These are phyloP conservation scores for Eunapius fragilis DNA, from an alignment of 37 sponge, comb jelly and placozoan genomes.

Conservation along the genomic window DNA sequence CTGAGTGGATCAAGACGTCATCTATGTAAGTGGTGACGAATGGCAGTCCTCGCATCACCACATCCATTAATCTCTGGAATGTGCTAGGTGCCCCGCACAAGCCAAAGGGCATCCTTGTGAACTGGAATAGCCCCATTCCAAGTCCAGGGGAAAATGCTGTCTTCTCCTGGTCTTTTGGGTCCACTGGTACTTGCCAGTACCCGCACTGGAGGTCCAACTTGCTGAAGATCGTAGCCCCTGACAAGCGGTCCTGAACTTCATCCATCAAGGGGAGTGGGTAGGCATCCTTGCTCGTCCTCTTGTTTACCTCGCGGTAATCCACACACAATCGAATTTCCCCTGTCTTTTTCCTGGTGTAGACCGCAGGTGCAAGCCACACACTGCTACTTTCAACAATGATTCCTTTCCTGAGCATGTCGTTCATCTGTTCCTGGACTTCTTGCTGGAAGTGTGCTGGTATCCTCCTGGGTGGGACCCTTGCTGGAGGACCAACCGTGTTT, in stretches of 20 bases:
- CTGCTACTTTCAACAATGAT: constrained; percentile 64
- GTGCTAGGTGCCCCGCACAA: no score
- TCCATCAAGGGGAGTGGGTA: constrained; percentile 70
- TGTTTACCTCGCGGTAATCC: constrained; percentile 71
- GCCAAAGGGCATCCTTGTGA: constrained; percentile 16
- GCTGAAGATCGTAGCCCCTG: constrained; percentile 50
- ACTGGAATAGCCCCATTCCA: constrained; percentile 51
- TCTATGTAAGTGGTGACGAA: constrained; percentile 55
- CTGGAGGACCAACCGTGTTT: constrained; percentile 36
- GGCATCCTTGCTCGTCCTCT: constrained; percentile 52
- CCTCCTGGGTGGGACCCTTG: constrained; percentile 40
- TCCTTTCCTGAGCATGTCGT: constrained; percentile 58
- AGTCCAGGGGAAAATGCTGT: constrained; percentile 67
- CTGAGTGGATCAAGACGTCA: constrained; percentile 47
- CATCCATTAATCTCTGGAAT: constrained; percentile 66
- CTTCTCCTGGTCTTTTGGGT: constrained; percentile 33
- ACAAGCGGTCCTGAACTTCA: constrained; percentile 62
- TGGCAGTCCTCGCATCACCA: constrained; percentile 40
- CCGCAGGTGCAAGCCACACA: constrained; percentile 71
- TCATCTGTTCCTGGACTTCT: constrained; percentile 51
- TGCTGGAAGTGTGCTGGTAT: constrained; percentile 58
- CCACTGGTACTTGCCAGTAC: constrained; percentile 66
- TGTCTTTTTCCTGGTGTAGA: constrained; percentile 51
- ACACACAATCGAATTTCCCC: constrained; percentile 56
- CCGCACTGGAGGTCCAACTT: constrained; percentile 65